Base-by-base conservation (phyloP, 1,140 invertebrate genomes). In the Drosophila oshimai region DNA sequence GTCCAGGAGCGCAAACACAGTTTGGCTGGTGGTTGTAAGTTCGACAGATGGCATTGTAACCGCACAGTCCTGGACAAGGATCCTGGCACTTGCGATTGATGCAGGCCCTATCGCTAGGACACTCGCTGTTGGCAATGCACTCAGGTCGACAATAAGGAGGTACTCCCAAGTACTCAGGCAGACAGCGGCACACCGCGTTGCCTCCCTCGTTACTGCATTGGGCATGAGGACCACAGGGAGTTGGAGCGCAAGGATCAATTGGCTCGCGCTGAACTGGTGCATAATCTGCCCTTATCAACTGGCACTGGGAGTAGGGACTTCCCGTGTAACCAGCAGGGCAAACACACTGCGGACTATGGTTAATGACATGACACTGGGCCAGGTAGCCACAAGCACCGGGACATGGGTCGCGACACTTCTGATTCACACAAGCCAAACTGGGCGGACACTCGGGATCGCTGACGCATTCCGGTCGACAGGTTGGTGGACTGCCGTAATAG, bases 341-440 rank as follows among this genome's bases (percentile, higher is more conserved):
- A 54, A 93, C 94, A 81, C 96, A 97, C 33, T 96, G 95, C 0
- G 96, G 95, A 87, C 95, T 95, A 74, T 97, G 96, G 61, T 95
- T 96, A 3, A 96, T 93, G 1, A 96, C 95, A 74, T 95, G 93
- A 68, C 96, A 97, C 44, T 95, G 92, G 0, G 96, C 95, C 70
- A 96, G 95, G 9, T 94, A 68, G 2, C 96, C 89, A 45, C 90
- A 93, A 0, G 92, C 92, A 0, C 93, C 93, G 1, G 92, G 92
- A 78, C 93, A 93, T 2, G 93, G 93, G 81, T 94, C 93, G 15
- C 91, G 89, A 62, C 94, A 94, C 83, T 93, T 93, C 46, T 93
- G 92, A 70, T 93, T 92, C 9, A 92, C 69, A 71, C 93, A 94
- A 4, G 93, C 93, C 34, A 91, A 51, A 69, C 92, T 91, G 2